Base-by-base conservation (phyloP, 1,140 invertebrate species). In the Helicoverpa zea region DNA sequence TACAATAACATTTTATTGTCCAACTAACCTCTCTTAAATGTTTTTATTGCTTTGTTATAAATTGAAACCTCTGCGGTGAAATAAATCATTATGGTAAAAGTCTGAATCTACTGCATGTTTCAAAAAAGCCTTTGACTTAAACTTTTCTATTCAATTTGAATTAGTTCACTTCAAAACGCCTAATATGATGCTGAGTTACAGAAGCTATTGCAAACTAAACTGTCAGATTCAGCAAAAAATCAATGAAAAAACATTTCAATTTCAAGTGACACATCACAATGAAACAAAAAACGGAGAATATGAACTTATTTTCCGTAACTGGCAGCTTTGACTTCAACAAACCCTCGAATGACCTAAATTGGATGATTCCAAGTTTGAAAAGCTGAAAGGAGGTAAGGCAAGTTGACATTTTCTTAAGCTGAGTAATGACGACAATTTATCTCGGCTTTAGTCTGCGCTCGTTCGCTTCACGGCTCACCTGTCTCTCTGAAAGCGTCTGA, bases 401-500 rank as follows among this genome's bases (percentile, higher is more conserved):
- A 76, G 73, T 61, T 76, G 56, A 61, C 58, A 76, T 61, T 61
- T 76, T 63, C 73, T 76, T 76, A 51, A 61, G 73, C 73, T 76
- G 73, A 76, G 56, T 76, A 76, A 76, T 66, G 59, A 61, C 59
- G 61, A 77, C 61, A 64, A 76, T 76, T 76, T 63, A 76, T 76
- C 73, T 63, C 58, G 35, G 63, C 51, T 58, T 80, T 75, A 59
- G 66, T 35, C 47, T 14, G 49, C 58, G 59, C 72, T 16, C 30
- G 63, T 63, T 70, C 47, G 52, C 61, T 81, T 81, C 64, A 59
- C 75, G 35, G 58, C 75, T 73, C 75, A 78, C 75, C 75, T 78
- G 75, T 54, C 81, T 30, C 51, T 64, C 10, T 79, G 68, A 81
- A 78, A 79, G 66, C 74, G 35, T 64, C 43, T 68, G 2, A 11